Evolutionary conservation across 2,797 vertebrate species (phyloP).

Genomic region (Caiman crocodilus): DNA sequence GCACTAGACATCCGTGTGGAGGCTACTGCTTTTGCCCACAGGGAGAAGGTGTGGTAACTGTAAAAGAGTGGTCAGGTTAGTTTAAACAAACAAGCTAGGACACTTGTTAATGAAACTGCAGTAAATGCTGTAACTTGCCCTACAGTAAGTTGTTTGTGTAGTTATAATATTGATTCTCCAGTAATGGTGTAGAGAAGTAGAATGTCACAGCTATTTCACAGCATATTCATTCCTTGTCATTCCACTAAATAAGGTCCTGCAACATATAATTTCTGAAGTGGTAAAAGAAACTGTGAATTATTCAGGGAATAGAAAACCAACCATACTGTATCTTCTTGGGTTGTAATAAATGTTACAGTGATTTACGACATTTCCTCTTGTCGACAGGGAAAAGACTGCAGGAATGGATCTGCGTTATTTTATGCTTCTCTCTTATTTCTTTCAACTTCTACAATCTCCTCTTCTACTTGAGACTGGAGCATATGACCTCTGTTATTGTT

Average conservation of each 20-base stretch:
- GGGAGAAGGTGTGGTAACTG: background rate
- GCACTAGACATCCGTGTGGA: background rate
- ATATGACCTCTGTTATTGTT: constrained; percentile 86
- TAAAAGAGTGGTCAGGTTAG: background rate
- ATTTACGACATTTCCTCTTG: background rate
- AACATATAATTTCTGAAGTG: background rate
- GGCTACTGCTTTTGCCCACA: background rate
- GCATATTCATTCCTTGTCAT: background rate
- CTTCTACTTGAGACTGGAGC: constrained; percentile 90
- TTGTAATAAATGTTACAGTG: background rate
- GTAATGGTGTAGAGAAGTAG: background rate
- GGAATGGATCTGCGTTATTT: constrained; percentile 93
- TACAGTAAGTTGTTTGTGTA: too few species aligned
- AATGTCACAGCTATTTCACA: background rate
- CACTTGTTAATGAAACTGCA: background rate
- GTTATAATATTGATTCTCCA: background rate
- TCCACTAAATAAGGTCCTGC: background rate
- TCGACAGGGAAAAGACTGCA: constrained; percentile 92
- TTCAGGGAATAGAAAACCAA: background rate
- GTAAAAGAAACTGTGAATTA: background rate
- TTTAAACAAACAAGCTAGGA: background rate
- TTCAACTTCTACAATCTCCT: constrained; percentile 94
- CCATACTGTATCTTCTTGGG: background rate
- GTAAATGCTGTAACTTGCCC: background rate
- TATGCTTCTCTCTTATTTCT: constrained; percentile 94